Evolutionary conservation across 2,113 vertebrate genomes (phyloP).

Genomic region (Canis aureus): DNA sequence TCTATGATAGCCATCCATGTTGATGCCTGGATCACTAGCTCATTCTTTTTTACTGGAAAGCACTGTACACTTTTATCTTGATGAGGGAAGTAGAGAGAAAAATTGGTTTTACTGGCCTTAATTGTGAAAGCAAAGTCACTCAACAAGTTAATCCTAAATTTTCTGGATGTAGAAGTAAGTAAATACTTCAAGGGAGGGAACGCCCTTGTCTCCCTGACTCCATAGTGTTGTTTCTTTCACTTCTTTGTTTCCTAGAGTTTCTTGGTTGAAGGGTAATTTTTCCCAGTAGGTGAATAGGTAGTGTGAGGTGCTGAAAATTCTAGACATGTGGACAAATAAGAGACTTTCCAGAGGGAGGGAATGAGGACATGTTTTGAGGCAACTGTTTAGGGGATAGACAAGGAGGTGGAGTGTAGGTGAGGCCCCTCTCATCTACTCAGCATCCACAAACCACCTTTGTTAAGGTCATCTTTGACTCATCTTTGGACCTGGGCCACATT

Average conservation of each 20-base stretch:
- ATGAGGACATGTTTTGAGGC: background rate
- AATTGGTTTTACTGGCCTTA: background rate
- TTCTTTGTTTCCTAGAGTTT: background rate
- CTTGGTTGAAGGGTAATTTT: background rate
- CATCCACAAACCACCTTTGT: background rate
- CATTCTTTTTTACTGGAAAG: background rate
- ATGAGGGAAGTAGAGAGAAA: background rate
- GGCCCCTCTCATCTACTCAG: background rate
- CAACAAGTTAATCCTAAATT: background rate
- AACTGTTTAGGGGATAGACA: background rate
- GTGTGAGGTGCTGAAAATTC: background rate
- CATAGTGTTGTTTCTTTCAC: background rate
- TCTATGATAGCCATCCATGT: no score
- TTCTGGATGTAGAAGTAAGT: background rate
- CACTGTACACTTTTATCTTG: background rate
- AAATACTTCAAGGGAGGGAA: no score
- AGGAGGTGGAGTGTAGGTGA: background rate
- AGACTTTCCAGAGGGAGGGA: background rate
- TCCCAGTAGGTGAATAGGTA: no score
- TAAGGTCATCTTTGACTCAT: background rate
- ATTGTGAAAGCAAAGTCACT: background rate
- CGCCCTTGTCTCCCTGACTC: background rate
- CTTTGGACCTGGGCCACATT: background rate
- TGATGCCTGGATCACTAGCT: background rate
- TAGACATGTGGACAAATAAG: background rate